These are phyloP conservation scores for Drosophila atripex DNA, from an alignment of 2,888 invertebrate genomes.

Conservation along the genomic window DNA sequence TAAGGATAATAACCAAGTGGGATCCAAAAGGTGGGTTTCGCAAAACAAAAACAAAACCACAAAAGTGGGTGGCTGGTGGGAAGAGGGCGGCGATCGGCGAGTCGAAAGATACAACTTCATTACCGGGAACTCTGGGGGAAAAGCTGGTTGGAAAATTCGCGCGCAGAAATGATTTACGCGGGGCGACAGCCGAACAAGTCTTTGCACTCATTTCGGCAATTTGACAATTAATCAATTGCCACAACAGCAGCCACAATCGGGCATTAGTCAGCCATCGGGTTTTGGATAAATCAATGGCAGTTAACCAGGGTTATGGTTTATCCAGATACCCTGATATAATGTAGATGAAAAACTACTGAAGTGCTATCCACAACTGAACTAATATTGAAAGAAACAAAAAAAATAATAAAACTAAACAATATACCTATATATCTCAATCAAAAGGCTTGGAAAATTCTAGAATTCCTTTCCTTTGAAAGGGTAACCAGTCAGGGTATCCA, in stretches of 20 bases:
- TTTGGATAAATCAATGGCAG: background rate
- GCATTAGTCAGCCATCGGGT: conserved; percentile 58
- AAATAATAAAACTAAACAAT: too few species aligned
- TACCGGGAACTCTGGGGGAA: conserved; percentile 19
- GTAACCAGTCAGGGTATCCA: conserved; percentile 18
- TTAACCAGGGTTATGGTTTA: background rate
- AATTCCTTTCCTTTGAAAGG: conserved; percentile 3
- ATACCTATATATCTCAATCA: background rate
- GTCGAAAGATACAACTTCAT: conserved; percentile 43
- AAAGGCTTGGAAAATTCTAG: background rate
- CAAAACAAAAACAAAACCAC: background rate
- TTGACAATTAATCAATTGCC: conserved; percentile 78
- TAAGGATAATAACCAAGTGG: conserved; percentile 34
- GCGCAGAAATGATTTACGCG: conserved; percentile 68
- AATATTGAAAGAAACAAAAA: too few species aligned
- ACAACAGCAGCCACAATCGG: conserved; percentile 51
- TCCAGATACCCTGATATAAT: background rate
- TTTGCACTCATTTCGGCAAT: conserved; percentile 80
- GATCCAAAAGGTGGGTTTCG: conserved; percentile 1
- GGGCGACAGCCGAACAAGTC: conserved; percentile 73
- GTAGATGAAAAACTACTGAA: background rate
- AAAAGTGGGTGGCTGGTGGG: background rate
- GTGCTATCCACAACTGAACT: too few species aligned
- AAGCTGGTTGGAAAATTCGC: conserved; percentile 28
- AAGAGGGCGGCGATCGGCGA: background rate